Conservation (phyloP, 2,888 invertebrate species). For the Labia minor region DNA sequence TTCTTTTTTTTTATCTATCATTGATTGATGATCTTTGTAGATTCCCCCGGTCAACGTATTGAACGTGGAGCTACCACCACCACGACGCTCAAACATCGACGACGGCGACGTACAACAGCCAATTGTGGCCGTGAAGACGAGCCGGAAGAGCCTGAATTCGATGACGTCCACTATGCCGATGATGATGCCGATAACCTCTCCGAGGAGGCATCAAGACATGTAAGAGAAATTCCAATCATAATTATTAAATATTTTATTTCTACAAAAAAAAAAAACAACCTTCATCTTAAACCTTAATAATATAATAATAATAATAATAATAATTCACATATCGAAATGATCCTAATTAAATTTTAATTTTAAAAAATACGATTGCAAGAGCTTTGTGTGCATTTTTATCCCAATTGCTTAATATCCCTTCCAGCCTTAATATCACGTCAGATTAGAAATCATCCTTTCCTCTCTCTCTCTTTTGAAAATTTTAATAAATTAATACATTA, state of each 20-base stretch:
- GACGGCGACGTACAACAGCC: not conserved
- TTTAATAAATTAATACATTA: conserved; percentile 3
- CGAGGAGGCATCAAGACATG: not conserved
- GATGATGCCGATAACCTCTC: not conserved
- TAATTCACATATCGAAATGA: no score
- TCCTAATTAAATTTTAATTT: not conserved
- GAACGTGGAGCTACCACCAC: not conserved
- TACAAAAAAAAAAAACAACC: no score
- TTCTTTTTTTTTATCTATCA: no score
- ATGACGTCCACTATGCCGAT: not conserved
- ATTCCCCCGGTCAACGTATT: not conserved
- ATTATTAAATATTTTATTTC: no score
- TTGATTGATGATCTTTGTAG: not conserved
- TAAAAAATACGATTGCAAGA: not conserved
- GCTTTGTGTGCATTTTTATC: not conserved
- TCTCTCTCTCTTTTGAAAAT: not conserved
- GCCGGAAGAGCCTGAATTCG: not conserved
- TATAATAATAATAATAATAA: no score
- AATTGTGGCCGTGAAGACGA: not conserved
- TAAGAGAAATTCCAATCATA: no score
- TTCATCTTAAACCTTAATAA: no score
- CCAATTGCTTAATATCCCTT: not conserved
- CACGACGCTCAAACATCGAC: not conserved
- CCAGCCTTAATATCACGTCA: not conserved
- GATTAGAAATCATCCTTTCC: conserved; percentile 5